These are phyloP conservation scores for Esox niger DNA, from an alignment of 2,113 vertebrate genomes.

Conservation along the genomic window DNA sequence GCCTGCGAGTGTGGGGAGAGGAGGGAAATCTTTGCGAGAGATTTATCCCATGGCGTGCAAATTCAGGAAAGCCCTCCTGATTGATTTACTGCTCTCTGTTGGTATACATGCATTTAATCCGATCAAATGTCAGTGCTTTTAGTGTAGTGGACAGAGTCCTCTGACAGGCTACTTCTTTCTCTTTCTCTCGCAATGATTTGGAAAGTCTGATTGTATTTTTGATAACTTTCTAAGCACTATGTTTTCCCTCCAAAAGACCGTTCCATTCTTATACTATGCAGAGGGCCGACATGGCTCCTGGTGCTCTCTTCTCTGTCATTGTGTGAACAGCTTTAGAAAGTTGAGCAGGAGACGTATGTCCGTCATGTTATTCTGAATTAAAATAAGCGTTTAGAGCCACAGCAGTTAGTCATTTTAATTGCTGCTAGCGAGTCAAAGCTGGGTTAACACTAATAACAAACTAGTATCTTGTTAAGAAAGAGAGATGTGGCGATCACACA, in stretches of 20 bases:
- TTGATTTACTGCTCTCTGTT: constrained; percentile 4
- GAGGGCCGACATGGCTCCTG: constrained; percentile 31
- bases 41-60: constrained; percentile 4
- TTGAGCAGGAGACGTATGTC: constrained; percentile 48
- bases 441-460: constrained; percentile 44
- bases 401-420: constrained; percentile 51
- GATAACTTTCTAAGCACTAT: constrained; percentile 36
- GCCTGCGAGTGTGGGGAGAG: constrained; percentile 6
- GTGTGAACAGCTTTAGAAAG: constrained; percentile 49
- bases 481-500: constrained; percentile 7
- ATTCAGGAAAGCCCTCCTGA: not conserved
- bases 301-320: constrained; percentile 20
- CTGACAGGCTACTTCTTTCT: constrained; percentile 25
- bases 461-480: constrained; percentile 19
- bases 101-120: not conserved
- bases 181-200: constrained; percentile 28
- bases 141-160: not conserved
- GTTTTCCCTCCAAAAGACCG: constrained; percentile 39
- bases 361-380: constrained; percentile 63
- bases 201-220: constrained; percentile 33
- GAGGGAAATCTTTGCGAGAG: not conserved
- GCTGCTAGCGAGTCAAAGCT: constrained; percentile 46
- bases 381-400: constrained; percentile 58
- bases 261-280: constrained; percentile 49
- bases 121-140: not conserved